Percentiles rank a stretch among this genome's conserved stretches.
Evolutionary conservation across 30 jellyfish, hydroid and myxozoan species (phyloP).

Genomic region (Pelagia noctiluca): DNA sequence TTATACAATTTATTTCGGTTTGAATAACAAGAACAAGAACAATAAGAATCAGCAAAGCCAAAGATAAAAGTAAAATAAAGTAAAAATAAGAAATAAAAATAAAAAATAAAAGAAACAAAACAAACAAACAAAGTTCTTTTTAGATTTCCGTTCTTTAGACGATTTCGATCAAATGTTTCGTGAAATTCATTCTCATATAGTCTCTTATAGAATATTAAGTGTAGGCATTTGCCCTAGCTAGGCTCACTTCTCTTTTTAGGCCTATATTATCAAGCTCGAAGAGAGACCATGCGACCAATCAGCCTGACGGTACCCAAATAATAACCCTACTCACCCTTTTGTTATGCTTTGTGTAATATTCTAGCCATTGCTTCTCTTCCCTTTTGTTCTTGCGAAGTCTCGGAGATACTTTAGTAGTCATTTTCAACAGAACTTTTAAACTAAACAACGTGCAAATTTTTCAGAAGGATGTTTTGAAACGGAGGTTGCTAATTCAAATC

Average conservation of each 20-base stretch:
- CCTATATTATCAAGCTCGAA: neutral
- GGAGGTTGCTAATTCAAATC: neutral
- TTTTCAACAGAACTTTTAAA: neutral
- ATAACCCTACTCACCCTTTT: slow-evolving; percentile 40
- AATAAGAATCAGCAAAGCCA: no score
- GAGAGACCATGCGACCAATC: neutral
- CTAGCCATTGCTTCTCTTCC: slow-evolving; percentile 57
- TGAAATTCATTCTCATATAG: no score
- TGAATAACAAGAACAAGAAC: no score
- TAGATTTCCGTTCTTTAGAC: no score
- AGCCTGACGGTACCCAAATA: neutral
- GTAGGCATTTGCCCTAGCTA: neutral
- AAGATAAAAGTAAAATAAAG: no score
- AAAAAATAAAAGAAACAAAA: no score
- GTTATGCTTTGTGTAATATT: slow-evolving; percentile 31
- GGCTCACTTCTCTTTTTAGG: neutral
- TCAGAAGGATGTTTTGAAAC: neutral
- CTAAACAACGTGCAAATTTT: neutral
- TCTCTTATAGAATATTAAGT: no score
- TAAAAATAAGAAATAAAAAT: no score
- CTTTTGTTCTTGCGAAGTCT: slow-evolving; percentile 47
- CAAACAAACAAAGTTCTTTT: no score
- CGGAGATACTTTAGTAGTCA: slow-evolving; percentile 33
- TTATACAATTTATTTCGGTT: no score
- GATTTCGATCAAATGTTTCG: no score